These are phyloP conservation scores for Platichthys flesus DNA, from an alignment of 2,113 vertebrate species.

Conservation along the genomic window DNA sequence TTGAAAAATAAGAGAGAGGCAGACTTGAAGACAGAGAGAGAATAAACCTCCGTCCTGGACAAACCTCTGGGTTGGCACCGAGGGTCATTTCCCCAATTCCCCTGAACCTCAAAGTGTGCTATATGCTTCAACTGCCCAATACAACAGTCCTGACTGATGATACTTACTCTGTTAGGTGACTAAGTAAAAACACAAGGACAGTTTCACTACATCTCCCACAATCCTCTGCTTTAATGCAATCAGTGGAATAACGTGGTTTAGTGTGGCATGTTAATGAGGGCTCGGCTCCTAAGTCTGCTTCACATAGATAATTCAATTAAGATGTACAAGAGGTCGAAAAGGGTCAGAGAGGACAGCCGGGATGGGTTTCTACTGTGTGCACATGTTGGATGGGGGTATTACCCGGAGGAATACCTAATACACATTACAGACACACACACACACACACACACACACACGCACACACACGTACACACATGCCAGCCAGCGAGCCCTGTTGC, in stretches of 20 bases:
- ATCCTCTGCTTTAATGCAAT: conserved; percentile 21
- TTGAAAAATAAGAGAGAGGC: conserved; percentile 3
- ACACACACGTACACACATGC: conserved; percentile 28
- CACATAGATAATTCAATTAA: conserved; percentile 68
- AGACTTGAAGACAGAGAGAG: background rate
- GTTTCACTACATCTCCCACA: conserved; percentile 37
- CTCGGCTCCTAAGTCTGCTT: conserved; percentile 41
- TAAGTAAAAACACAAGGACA: conserved; percentile 1
- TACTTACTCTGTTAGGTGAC: background rate
- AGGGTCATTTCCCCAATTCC: conserved; percentile 1
- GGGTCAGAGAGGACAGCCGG: conserved; percentile 19
- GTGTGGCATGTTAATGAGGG: conserved; percentile 41
- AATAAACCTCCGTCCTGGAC: too few species aligned
- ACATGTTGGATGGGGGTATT: conserved; percentile 30
- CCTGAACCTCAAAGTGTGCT: conserved; percentile 2
- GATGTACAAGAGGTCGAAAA: conserved; percentile 13
- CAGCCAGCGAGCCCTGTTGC: conserved; percentile 42
- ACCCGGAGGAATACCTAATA: conserved; percentile 13
- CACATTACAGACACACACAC: conserved; percentile 28
- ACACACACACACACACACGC: conserved; percentile 24
- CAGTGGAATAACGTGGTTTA: conserved; percentile 2
- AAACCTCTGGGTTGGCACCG: conserved; percentile 1
- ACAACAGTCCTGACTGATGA: conserved; percentile 10
- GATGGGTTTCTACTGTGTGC: conserved; percentile 14
- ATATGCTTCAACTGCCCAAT: background rate